phyloP scores from a whole-genome alignment of 2,888 invertebrate genomes.

The Napeogenes sylphis region DNA sequence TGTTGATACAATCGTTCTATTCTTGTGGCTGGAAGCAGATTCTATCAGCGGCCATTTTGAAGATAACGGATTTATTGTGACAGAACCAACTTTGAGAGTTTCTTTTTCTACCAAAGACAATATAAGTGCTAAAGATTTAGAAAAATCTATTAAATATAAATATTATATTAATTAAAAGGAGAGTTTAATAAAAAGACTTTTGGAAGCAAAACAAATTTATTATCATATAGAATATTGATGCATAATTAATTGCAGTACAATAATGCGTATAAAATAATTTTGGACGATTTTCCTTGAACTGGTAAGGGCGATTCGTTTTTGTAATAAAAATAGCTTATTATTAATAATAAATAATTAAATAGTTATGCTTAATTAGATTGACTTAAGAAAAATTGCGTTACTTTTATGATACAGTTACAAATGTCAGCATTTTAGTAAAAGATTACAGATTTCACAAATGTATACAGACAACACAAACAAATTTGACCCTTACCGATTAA shows the following conservation, averaged over 20 bases:
- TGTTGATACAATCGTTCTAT: conserved; percentile 78
- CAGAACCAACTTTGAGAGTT: conserved; percentile 41
- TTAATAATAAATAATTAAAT: too few species aligned
- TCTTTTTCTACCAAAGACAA: conserved; percentile 40
- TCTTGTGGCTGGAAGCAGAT: conserved; percentile 82
- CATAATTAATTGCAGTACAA: conserved; percentile 40
- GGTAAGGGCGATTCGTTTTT: conserved; percentile 61
- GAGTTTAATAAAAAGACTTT: conserved; percentile 34
- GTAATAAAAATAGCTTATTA: conserved; percentile 18
- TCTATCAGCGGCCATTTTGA: conserved; percentile 80
- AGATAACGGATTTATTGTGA: conserved; percentile 84
- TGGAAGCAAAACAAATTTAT: conserved; percentile 55
- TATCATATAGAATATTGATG: conserved; percentile 52
- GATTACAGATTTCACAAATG: too few species aligned
- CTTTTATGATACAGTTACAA: background rate
- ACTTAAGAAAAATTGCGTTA: conserved; percentile 1
- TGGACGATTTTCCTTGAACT: conserved; percentile 70
- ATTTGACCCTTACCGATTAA: too few species aligned
- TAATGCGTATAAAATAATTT: conserved; percentile 53
- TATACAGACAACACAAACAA: too few species aligned
- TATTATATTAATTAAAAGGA: conserved; percentile 49
- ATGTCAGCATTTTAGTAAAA: too few species aligned
- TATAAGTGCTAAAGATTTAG: conserved; percentile 41
- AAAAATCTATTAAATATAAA: conserved; percentile 50
- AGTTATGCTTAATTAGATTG: conserved; percentile 5